A percentile compares a stretch with the other conserved stretches of the same genome.
These are phyloP conservation scores for Morpho achilles DNA, from an alignment of 2,888 invertebrate species.

Conservation along the genomic window DNA sequence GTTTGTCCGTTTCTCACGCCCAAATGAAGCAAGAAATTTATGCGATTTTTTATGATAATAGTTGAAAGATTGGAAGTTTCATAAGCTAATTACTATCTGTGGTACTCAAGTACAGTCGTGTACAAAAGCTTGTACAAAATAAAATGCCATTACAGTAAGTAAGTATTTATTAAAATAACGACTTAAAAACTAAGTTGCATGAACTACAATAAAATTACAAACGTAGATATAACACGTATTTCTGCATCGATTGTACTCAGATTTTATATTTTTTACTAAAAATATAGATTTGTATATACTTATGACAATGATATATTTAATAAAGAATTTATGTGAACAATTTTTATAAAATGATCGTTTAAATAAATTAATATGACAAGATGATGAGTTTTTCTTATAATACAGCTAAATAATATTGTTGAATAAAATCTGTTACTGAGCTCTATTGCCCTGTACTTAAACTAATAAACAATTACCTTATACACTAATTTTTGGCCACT, in stretches of 20 bases:
- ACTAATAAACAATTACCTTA: conserved; percentile 14
- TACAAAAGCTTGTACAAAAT: conserved; percentile 8
- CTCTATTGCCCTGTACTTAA: background rate
- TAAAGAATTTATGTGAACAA: background rate
- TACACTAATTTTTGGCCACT: conserved; percentile 23
- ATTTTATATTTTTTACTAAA: too few species aligned
- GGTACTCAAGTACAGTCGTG: too few species aligned
- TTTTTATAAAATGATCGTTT: conserved; percentile 6
- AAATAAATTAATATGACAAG: conserved; percentile 18
- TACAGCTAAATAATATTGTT: background rate
- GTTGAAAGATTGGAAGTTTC: too few species aligned
- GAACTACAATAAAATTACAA: conserved; percentile 15
- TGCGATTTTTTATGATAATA: too few species aligned
- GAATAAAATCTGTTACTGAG: conserved; percentile 6
- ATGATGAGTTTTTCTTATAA: background rate
- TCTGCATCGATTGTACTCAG: too few species aligned
- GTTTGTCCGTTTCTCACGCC: too few species aligned
- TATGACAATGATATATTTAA: too few species aligned
- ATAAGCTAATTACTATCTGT: too few species aligned
- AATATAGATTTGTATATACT: too few species aligned
- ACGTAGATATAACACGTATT: conserved; percentile 10
- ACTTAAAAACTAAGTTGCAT: conserved; percentile 30
- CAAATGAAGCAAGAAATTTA: too few species aligned
- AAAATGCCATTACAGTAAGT: conserved; percentile 34
- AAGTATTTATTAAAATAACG: conserved; percentile 47